phyloP scores from a whole-genome alignment of 2,797 vertebrate genomes.

The Eremophila alpestris region DNA sequence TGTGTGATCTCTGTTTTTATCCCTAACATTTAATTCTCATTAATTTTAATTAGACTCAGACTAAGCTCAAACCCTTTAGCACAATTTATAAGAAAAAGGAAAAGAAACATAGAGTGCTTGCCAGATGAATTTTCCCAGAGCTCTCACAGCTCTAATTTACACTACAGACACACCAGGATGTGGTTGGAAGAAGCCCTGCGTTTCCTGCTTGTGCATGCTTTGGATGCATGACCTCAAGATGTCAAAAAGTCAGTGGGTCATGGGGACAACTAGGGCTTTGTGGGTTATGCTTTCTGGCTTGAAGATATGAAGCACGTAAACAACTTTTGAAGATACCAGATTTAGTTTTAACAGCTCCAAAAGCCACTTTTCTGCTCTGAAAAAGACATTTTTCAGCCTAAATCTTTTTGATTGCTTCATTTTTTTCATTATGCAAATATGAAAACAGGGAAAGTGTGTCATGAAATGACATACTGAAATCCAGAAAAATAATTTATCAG shows the following conservation, averaged over 20 bases:
- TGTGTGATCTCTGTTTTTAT: background rate
- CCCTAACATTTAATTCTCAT: background rate
- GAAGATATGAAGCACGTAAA: slow-evolving; percentile 50
- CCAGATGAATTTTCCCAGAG: slow-evolving; percentile 72
- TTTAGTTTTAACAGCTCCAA: background rate
- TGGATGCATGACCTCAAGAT: slow-evolving; percentile 64
- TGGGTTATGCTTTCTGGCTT: slow-evolving; percentile 45
- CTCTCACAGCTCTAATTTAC: slow-evolving; percentile 66
- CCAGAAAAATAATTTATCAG: background rate
- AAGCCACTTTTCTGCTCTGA: slow-evolving; percentile 15
- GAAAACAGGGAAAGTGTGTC: background rate
- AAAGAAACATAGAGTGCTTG: slow-evolving; percentile 34
- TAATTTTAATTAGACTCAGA: slow-evolving; percentile 28
- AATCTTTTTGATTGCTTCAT: background rate
- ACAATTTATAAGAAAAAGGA: slow-evolving; percentile 38
- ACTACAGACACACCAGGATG: slow-evolving; percentile 66
- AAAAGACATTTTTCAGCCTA: background rate
- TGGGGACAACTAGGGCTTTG: slow-evolving; percentile 33
- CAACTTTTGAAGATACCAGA: slow-evolving; percentile 35
- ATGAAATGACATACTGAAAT: background rate
- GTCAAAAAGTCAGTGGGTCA: slow-evolving; percentile 68
- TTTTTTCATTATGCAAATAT: background rate
- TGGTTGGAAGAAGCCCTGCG: slow-evolving; percentile 59
- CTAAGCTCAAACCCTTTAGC: background rate
- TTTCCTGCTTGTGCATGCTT: slow-evolving; percentile 72